Base-by-base conservation (phyloP, 1,140 invertebrate genomes). In the Chionoecetes opilio region DNA sequence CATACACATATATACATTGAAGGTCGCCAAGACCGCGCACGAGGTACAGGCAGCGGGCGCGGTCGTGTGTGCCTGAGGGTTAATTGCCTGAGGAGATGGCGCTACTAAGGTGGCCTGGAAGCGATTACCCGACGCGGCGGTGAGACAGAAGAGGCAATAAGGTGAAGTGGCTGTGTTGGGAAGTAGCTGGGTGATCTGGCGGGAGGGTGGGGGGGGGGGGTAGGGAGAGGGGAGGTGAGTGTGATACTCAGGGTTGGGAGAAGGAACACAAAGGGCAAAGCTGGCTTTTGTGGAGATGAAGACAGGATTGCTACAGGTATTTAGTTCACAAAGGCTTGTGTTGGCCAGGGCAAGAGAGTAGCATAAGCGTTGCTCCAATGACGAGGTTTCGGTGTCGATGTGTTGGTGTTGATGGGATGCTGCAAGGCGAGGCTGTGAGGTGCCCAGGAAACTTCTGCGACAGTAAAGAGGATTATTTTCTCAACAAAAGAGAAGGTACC, bases 101-200 rank as follows among this genome's bases (percentile, higher is more conserved):
- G 63, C 63, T 75, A n/a, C 63, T 75, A 26, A 75, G 63, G 63
- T n/a, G 63, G 63, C 21, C 1, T 75, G 63, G 63, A 26, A 75
- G 63, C 63, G 63, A 75, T 75, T 75, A n/a, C 63, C 63, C n/a
- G 63, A 75, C 21, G 63, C 63, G 21, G 63, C 63, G 63, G 63
- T n/a, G 63, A 75, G 63, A 75, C 63, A 75, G 63, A 75, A 75
- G 63, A 75, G 63, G 21, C 63, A 75, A 75, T 75, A 75, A 11
- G 63, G 63, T 75, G n/a, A 75, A 75, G 63, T 75, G 63, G 63
- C 26, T 17, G 63, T 21, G 63, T 75, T n/a, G 63, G n/a, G 11
- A 21, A 26, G 63, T 26, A 26, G 63, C n/a, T n/a, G n/a, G n/a
- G n/a, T n/a, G n/a, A n/a, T n/a, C n/a, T n/a, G n/a, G n/a, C n/a